A percentile compares a stretch with the other conserved stretches of the same genome.
phyloP scores from a whole-genome alignment of 2,888 invertebrate species.

The Caenorhabditis angaria region DNA sequence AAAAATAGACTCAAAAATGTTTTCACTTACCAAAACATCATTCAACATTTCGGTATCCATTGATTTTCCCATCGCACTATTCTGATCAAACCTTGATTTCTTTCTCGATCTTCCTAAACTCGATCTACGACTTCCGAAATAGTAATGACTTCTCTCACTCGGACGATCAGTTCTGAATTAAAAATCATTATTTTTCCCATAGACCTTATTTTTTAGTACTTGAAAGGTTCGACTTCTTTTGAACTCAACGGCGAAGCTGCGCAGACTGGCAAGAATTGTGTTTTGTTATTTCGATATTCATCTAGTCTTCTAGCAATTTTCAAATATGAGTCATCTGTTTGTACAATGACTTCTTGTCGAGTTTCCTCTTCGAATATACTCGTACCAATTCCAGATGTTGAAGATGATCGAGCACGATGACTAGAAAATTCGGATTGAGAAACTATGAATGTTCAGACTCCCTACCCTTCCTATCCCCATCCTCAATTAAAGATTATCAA shows the following conservation, averaged over 20 bases:
- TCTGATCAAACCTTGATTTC: conserved; percentile 23
- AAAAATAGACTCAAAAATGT: conserved; percentile 9
- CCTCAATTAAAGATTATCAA: not conserved
- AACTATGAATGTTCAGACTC: no score
- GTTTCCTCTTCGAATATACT: conserved; percentile 51
- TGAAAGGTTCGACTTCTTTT: conserved; percentile 42
- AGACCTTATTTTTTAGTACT: conserved; percentile 19
- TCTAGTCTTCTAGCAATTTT: conserved; percentile 69
- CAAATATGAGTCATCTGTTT: conserved; percentile 72
- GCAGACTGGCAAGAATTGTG: conserved; percentile 55
- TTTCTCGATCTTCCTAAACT: conserved; percentile 29
- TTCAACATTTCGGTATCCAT: conserved; percentile 41
- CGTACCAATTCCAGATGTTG: conserved; percentile 49
- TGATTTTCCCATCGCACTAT: conserved; percentile 34
- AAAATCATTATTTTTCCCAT: no score
- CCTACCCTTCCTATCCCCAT: no score
- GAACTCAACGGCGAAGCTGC: conserved; percentile 52
- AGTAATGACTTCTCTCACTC: conserved; percentile 40
- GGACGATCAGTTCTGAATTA: conserved; percentile 48
- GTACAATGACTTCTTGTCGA: conserved; percentile 66
- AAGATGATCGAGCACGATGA: conserved; percentile 44
- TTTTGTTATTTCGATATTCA: conserved; percentile 57
- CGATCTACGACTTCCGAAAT: conserved; percentile 29
- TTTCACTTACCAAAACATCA: conserved; percentile 31
- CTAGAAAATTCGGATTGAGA: not conserved